Conservation (phyloP, 2,113 vertebrate species). For the Microcebus ravelobensis region DNA sequence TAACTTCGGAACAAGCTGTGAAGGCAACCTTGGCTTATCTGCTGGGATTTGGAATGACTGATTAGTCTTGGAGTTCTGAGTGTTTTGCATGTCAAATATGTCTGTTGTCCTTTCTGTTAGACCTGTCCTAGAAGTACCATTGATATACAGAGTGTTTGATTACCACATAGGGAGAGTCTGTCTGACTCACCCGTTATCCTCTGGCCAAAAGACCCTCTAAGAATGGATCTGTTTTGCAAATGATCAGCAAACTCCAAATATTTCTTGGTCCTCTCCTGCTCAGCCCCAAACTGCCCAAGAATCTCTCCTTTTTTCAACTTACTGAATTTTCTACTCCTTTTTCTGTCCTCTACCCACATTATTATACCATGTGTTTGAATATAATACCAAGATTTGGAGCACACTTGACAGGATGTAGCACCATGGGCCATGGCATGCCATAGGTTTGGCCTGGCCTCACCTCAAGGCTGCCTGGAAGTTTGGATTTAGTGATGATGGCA, state of each 20-base stretch:
- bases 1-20: background rate
- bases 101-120: conserved; percentile 24
- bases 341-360: background rate
- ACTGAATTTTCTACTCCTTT: background rate
- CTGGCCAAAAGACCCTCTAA: background rate
- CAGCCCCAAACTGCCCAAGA: background rate
- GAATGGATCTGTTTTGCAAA: background rate
- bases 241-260: background rate
- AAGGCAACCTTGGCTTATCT: background rate
- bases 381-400: background rate
- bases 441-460: background rate
- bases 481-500: background rate
- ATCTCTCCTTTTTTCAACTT: background rate
- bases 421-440: background rate
- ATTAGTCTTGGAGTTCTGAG: background rate
- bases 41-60: background rate
- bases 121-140: background rate
- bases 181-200: background rate
- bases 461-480: background rate
- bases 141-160: background rate
- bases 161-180: background rate
- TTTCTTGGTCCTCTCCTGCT: background rate
- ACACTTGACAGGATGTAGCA: background rate
- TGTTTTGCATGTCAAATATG: conserved; percentile 10
- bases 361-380: conserved; percentile 3